Evolutionary conservation across 1,140 invertebrate species (phyloP), one percentile per base, ranked within the genome.

Genomic region (Calephelis virginiensis): DNA sequence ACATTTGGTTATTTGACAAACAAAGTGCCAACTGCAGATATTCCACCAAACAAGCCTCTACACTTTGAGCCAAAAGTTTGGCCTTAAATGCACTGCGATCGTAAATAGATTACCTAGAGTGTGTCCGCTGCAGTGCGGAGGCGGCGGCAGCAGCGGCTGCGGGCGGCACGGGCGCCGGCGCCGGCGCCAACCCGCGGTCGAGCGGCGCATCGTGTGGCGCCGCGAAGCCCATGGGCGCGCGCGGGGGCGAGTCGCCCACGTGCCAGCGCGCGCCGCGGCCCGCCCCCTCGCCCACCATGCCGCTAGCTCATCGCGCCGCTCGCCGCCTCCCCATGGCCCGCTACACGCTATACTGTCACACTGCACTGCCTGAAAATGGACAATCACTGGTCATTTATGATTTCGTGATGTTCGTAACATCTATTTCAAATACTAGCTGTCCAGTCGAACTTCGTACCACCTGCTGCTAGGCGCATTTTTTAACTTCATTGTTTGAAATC

Each of bases 261-360:
- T 93, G 93, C 92, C 93, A 94, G 91, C 93, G 93, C 93, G 93
- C 93, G 90, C 93, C 92, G 91, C 93, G 93, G 92, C 93, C 93
- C 91, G 93, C 93, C 92, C 93, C 93, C 85, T 89, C 85, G 80
- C 83, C 84, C 72, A 73, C 86, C 89, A 90, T 89, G 73, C 81
- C 83, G 90, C 82, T 89, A 90, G 85, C 87, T 90, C 87, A 90
- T 88, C 77, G 76, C 70, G 83, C 77, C 78, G 68, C 66, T 61
- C 81, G 74, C 71, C 78, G 77, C 68, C 82, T 73, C 82, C 80
- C 76, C 80, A 79, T 79, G 72, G 74, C 81, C 78, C 76, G 77
- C 38, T 14, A n/a, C 59, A 61, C 69, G 59, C 68, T 14, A 14
- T 59, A 53, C 64, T n/a, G 14, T 40, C 14, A 12, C 60, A 45